Evolutionary conservation across 2,888 invertebrate genomes (phyloP).

Genomic region (Carpatolechia fugitivella): DNA sequence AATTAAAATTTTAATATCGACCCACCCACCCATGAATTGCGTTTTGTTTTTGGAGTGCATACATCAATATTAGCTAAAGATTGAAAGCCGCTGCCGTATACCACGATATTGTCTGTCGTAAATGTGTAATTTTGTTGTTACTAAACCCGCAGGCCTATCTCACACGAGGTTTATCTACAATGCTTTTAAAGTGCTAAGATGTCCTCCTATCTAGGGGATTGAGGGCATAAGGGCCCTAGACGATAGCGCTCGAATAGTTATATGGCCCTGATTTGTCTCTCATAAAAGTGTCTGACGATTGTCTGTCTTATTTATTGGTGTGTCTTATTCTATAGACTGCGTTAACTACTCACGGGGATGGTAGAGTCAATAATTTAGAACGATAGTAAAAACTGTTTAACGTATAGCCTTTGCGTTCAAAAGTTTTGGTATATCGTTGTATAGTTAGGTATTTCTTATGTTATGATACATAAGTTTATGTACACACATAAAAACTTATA

Average conservation of each 20-base stretch:
- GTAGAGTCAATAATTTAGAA: neutral
- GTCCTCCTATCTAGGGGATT: conserved; percentile 43
- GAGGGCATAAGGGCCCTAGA: conserved; percentile 14
- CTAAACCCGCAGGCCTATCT: conserved; percentile 58
- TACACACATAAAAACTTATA: too few species aligned
- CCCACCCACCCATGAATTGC: too few species aligned
- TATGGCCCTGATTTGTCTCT: conserved; percentile 63
- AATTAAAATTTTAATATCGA: too few species aligned
- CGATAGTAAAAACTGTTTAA: neutral
- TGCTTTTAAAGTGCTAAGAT: conserved; percentile 65
- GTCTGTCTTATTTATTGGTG: conserved; percentile 54
- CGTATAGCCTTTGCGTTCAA: too few species aligned
- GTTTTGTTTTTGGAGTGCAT: too few species aligned
- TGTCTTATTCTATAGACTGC: conserved; percentile 33
- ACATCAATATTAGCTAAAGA: neutral
- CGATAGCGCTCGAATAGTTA: conserved; percentile 38
- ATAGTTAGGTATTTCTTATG: too few species aligned
- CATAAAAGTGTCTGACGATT: conserved; percentile 62
- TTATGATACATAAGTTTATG: neutral
- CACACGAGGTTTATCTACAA: conserved; percentile 64
- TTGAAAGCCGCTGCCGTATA: conserved; percentile 31
- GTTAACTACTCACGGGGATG: conserved; percentile 1
- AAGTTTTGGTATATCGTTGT: too few species aligned
- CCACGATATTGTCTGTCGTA: conserved; percentile 62
- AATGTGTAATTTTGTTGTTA: conserved; percentile 71